Base-by-base conservation (phyloP, 2,888 invertebrate genomes). In the Apotomis betuletana region DNA sequence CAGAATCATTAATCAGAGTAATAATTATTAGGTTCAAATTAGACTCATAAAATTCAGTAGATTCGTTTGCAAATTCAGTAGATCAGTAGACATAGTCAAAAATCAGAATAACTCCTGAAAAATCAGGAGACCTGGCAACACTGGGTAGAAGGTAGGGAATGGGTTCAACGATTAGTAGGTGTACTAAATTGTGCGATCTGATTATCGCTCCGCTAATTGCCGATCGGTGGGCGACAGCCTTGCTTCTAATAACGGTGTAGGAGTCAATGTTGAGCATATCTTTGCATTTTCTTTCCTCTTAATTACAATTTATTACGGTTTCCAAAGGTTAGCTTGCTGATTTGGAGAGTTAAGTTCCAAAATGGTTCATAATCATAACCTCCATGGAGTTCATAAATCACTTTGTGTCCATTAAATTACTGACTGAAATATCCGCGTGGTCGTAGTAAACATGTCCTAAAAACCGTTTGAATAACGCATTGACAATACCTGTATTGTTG, bases 201-300 rank as follows among this genome's bases (percentile, higher is more conserved):
- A 81, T 81, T 81, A 80, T 78, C 80, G 75, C 79, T 77, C 63
- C 62, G 74, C 78, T 79, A 83, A 81, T 80, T 79, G 78, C 63
- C 54, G 57, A 63, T 62, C 67, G 62, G 86, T 85, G 83, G 87
- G 86, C 79, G 81, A 79, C 74, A 77, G 77, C 83, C 85, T 83
- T 83, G 83, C 76, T 77, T 68, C 74, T 73, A 71, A 74, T 67
- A 73, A 68, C 61, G 54, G 58, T 54, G 83, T 83, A 77, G 82
- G 82, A 76, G 78, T 77, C 12, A 67, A 80, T 75, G 77, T 76
- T 41, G 69, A 75, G 76, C 57, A 72, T 68, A 72, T 54, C 44
- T 71, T 67, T 67, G 62, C 71, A 71, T 71, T 67, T 67, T 71
- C 61, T 49, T 52, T 9, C 52, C n/a, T 36, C 54, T 62, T 52